Evolutionary conservation across 2,888 invertebrate genomes (phyloP), one percentile per base, ranked within the genome.

Genomic region (Chrysolina oricalcia): DNA sequence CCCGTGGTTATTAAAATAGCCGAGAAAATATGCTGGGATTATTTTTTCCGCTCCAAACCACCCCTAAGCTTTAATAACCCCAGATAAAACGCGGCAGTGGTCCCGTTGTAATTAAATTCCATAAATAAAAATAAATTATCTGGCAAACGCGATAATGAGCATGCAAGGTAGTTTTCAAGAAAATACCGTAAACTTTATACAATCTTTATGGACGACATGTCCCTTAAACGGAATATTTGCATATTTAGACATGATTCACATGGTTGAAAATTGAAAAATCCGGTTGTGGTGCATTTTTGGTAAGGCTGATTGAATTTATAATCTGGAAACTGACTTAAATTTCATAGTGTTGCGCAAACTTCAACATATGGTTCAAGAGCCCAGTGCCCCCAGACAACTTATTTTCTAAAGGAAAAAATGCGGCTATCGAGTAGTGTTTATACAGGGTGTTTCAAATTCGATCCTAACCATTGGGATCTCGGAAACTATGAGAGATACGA

Each of bases 41-140:
- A 59, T 35, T 59, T 35, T 59, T 59, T 59, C 15, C 46, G 13
- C n/a, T 41, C 23, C 17, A 21, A 13, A 46, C 48, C 23, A 66
- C 15, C 23, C 27, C 23, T 27, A 50, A 67, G 40, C 53, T 21
- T 17, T 53, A 67, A 48, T 64, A 67, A 67, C 15, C 27, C 43
- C 56, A 67, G 46, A 67, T 74, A 74, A 71, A 70, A 46, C 72
- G 68, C 73, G 69, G 73, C 73, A 71, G 76, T 74, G 50, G 71
- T 71, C 67, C 72, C 74, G 68, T 76, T 77, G 83, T 85, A 86
- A 85, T 86, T 84, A 86, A 87, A 84, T 82, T 83, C 83, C 84
- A 86, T 86, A 85, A 86, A 87, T 86, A 86, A 86, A 83, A 84
- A 83, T 84, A 84, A 85, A 85, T 84, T 85, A 81, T 81, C 81